Base-by-base conservation (phyloP, 2,113 vertebrate genomes). In the Myrmophylax atrothorax region DNA sequence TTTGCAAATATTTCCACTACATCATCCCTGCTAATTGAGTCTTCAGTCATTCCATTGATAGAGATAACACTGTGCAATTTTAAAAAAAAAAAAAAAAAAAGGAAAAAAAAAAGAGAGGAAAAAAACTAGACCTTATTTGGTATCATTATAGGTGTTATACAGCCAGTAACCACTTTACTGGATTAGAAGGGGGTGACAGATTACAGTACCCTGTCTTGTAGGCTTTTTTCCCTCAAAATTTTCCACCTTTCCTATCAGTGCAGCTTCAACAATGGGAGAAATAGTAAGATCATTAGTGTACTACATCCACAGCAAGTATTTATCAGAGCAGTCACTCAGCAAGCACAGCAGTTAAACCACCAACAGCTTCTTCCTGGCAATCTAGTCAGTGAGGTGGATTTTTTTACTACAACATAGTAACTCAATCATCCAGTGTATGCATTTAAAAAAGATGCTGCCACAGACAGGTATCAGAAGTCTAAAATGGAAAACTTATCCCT, bases 271-370 rank as follows among this genome's bases (percentile, higher is more conserved):
- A 53, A 9, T 5, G 4, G 33, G 18, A 77, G 42, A 77, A 86
- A 49, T 25, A 1, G 13, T 15, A 59, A 31, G 10, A 47, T 29
- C 16, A 33, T 67, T 16, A 42, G 19, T 5, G 28, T 69, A 25
- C 0, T 1, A 69, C 63, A 53, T 31, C 26, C 28, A 24, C 0
- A 3, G 55, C 19, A 73, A 73, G 31, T 37, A 66, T 0, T 22
- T n/a, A 59, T 24, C 31, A 38, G 44, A 68, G n/a, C 26, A 50
- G 25, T 17, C 5, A 7, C 20, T 25, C 24, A 15, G 15, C 22
- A 70, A 75, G 14, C 8, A 23, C n/a, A 58, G 58, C 28, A 22
- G 24, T 60, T 87, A 62, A 47, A 72, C 29, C 74, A 42, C 3
- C 12, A 31, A 62, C 28, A 52, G 18, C 37, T 81, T 84, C 64